Conservation (phyloP, 2,113 vertebrate species). For the Gymnorhina tibicen region DNA sequence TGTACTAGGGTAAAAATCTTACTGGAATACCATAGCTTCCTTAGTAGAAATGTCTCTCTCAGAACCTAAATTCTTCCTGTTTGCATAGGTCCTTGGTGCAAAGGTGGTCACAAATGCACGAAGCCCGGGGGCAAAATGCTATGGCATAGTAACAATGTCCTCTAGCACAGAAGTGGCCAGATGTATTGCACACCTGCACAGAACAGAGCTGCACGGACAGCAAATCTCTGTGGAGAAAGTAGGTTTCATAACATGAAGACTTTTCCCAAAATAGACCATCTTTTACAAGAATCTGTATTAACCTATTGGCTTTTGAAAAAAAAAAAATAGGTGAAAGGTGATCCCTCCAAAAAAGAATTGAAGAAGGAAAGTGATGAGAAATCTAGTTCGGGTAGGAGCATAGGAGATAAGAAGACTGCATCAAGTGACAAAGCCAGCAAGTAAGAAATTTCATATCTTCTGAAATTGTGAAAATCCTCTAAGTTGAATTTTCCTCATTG, state of each 20-base stretch:
- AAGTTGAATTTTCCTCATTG: constrained; percentile 1
- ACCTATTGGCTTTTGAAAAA: constrained; percentile 25
- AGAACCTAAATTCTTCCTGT: not conserved
- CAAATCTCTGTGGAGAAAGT: constrained; percentile 97
- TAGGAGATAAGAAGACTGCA: constrained; percentile 82
- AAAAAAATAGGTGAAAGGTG: constrained; percentile 85
- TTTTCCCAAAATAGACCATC: not conserved
- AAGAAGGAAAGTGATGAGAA: constrained; percentile 94
- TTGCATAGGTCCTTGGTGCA: constrained; percentile 88
- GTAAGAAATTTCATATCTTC: constrained; percentile 61
- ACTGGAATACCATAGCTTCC: not conserved
- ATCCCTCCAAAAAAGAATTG: constrained; percentile 94
- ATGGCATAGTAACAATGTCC: constrained; percentile 95
- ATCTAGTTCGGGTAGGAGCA: constrained; percentile 75
- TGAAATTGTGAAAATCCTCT: not conserved
- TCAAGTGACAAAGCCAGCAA: constrained; percentile 80
- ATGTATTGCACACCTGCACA: constrained; percentile 91
- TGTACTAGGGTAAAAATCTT: not conserved
- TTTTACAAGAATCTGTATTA: not conserved
- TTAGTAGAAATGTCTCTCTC: not conserved
- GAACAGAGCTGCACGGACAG: constrained; percentile 94
- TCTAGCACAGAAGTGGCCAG: constrained; percentile 89
- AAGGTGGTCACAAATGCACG: constrained; percentile 97
- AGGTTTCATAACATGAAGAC: constrained; percentile 36
- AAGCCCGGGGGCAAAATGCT: constrained; percentile 95